Evolutionary conservation across 1,140 invertebrate genomes (phyloP).

Genomic region (Tetramorium simillimum): DNA sequence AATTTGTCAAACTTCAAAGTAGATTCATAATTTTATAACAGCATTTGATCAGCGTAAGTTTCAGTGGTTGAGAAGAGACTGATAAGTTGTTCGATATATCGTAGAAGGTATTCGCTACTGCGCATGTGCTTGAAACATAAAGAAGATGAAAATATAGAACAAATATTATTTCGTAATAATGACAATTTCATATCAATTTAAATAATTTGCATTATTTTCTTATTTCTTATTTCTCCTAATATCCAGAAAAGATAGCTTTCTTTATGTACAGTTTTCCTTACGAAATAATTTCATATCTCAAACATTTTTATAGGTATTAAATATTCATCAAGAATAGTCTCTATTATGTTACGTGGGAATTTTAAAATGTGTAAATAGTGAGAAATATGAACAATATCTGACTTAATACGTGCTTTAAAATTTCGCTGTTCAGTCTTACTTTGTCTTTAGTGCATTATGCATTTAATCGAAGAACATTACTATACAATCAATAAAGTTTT

Average conservation of each 20-base stretch:
- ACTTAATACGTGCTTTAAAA: no score
- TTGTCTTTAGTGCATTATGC: neutral
- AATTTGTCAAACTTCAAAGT: neutral
- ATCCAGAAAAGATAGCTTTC: neutral
- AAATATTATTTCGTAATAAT: neutral
- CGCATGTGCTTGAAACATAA: conserved; percentile 9
- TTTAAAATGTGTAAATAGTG: neutral
- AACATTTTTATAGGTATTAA: neutral
- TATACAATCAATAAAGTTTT: neutral
- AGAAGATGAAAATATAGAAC: neutral
- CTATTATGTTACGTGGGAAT: neutral
- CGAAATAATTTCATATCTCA: neutral
- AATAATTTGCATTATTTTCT: neutral
- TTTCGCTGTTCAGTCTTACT: neutral
- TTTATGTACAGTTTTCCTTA: neutral
- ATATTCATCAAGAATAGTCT: neutral
- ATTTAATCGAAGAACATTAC: conserved; percentile 3
- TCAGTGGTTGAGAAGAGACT: neutral
- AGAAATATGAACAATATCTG: neutral
- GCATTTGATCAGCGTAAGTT: neutral
- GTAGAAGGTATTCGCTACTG: neutral
- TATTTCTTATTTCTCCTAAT: neutral
- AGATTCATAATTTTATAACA: neutral
- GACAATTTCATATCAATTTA: neutral
- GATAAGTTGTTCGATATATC: neutral